Evolutionary conservation across 2,797 vertebrate species (phyloP).

Genomic region (Poecilia gillii): DNA sequence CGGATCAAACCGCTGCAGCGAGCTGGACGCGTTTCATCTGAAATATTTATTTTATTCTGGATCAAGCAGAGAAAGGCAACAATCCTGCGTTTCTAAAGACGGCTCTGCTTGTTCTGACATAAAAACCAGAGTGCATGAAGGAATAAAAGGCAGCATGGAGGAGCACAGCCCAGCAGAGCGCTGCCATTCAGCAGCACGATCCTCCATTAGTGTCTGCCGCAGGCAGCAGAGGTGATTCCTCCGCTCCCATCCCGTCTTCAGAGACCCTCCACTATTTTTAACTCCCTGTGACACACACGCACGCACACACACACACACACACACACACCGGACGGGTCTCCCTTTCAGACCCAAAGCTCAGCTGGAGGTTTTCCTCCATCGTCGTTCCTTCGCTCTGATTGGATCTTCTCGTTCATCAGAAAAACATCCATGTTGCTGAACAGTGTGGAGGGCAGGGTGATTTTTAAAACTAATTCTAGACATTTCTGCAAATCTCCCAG

Average conservation of each 20-base stretch:
- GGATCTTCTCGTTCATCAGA: no score
- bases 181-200: slow-evolving; percentile 22
- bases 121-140: slow-evolving; percentile 21
- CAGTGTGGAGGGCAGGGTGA: no score
- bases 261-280: slow-evolving; percentile 69
- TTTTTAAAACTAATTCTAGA: no score
- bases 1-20: not conserved
- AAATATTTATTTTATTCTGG: not conserved
- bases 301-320: no score
- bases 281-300: slow-evolving; percentile 31
- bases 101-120: not conserved
- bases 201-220: slow-evolving; percentile 26
- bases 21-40: not conserved
- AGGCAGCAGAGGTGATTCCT: slow-evolving; percentile 69
- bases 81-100: not conserved
- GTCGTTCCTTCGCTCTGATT: not conserved
- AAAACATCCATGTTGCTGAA: no score
- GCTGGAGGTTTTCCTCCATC: slow-evolving; percentile 13
- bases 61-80: not conserved
- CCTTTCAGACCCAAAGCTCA: slow-evolving; percentile 30
- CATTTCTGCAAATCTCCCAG: not conserved
- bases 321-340: slow-evolving; percentile 27
- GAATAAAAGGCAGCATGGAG: slow-evolving; percentile 2
- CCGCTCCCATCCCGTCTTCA: slow-evolving; percentile 44
- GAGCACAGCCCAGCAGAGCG: slow-evolving; percentile 20